Evolutionary conservation across 2,888 invertebrate genomes (phyloP).

Genomic region (Erannis defoliaria): DNA sequence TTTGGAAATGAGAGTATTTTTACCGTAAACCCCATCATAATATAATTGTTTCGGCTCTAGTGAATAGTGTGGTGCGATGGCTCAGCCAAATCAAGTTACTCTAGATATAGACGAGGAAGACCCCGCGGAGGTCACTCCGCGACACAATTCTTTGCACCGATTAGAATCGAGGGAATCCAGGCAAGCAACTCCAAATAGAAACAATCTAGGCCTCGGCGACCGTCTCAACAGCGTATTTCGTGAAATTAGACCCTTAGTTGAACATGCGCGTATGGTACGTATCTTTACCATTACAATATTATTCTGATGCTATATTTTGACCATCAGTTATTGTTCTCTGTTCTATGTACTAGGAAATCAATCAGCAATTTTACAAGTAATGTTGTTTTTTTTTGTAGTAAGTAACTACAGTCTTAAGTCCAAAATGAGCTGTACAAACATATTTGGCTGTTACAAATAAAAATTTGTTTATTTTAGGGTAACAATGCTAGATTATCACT

Average conservation of each 20-base stretch:
- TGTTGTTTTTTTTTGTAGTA: no score
- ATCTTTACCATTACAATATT: constrained; percentile 15
- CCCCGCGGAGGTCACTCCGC: constrained; percentile 62
- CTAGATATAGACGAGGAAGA: constrained; percentile 76
- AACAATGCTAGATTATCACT: constrained; percentile 77
- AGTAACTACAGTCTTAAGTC: neutral
- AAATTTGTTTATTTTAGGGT: constrained; percentile 57
- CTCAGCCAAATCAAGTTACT: constrained; percentile 76
- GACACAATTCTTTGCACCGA: constrained; percentile 67
- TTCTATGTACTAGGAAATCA: constrained; percentile 1
- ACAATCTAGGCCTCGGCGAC: constrained; percentile 75
- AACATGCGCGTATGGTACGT: constrained; percentile 86
- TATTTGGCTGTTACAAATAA: neutral
- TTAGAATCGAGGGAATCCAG: constrained; percentile 69
- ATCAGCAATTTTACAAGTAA: constrained; percentile 3
- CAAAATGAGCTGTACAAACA: neutral
- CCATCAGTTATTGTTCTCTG: constrained; percentile 35
- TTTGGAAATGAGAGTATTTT: constrained; percentile 51
- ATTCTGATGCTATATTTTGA: constrained; percentile 48
- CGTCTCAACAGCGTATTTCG: constrained; percentile 83
- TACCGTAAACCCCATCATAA: constrained; percentile 10
- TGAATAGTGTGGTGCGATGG: constrained; percentile 57
- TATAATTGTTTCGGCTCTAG: constrained; percentile 13
- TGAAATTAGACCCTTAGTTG: constrained; percentile 89
- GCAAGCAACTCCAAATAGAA: constrained; percentile 64